Base-by-base conservation (phyloP, 2,113 vertebrate species). In the Apodemus sylvaticus region DNA sequence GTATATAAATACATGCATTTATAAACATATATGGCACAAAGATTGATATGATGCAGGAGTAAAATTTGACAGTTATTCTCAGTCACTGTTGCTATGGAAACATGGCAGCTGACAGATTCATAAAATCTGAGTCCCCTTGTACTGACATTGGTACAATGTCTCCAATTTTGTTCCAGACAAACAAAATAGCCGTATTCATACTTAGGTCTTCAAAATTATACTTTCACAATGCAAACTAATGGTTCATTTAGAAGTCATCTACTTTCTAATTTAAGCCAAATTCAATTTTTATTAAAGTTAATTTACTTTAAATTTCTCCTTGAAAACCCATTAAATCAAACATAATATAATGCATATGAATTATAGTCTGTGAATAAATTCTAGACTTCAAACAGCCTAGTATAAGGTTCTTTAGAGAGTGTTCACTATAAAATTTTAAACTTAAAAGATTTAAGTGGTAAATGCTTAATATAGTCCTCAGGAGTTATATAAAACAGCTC, bases 51-150 rank as follows among this genome's bases (percentile, higher is more conserved):
- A 20, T 42, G 36, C 70, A 86, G 17, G 34, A 90, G 22, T 17
- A 95, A 92, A 96, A 87, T 83, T 93, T 73, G 74, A 82, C 45
- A 34, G 74, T 94, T 93, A 34, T 91, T 79, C 79, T 94, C 29
- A 83, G 86, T 48, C 79, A 85, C 62, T 0, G 51, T 96, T 96
- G 92, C 96, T 93, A 97, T 95, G 90, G 94, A 95, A 97, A 95
- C 58, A 8, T 60, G 45, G 83, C 48, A 90, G 68, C 20, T 90
- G 74, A 90, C 42, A 94, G 85, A 94, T 96, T 71, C 87, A 92
- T 34, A 94, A 93, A 94, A 90, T 91, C 82, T 51, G n/a, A 82
- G 78, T 34, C 78, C 24, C 4, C 82, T 91, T 94, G 55, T 58
- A 94, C 4, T 92, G 79, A 88, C 12, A 51, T 14, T 45, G 36